phyloP scores from a whole-genome alignment of 2,888 invertebrate species.

The Mythimna albipuncta region DNA sequence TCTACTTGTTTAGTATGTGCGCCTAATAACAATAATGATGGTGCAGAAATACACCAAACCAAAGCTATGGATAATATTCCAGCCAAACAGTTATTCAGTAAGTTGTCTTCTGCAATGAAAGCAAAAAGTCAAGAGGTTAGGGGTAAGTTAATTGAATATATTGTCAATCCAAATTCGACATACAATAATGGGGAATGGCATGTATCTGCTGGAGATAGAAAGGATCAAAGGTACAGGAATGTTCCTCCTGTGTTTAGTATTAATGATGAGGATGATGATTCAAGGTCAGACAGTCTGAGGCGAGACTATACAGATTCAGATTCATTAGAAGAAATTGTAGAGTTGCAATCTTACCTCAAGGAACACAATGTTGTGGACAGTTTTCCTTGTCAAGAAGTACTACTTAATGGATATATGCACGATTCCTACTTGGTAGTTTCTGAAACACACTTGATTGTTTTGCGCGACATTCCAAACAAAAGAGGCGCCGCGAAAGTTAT shows the following conservation, averaged over 20 bases:
- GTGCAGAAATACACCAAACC: constrained; percentile 68
- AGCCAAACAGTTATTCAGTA: constrained; percentile 94
- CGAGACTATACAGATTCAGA: constrained; percentile 91
- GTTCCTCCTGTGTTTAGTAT: constrained; percentile 98
- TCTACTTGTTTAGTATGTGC: constrained; percentile 95
- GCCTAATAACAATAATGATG: constrained; percentile 86
- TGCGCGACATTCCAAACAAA: constrained; percentile 94
- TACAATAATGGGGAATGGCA: constrained; percentile 93
- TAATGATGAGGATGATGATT: constrained; percentile 94
- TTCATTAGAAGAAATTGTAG: constrained; percentile 94
- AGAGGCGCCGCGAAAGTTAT: constrained; percentile 96
- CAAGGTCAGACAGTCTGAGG: constrained; percentile 76
- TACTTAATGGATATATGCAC: constrained; percentile 96
- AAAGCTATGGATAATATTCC: constrained; percentile 82
- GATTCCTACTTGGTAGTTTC: constrained; percentile 97
- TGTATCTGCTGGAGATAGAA: constrained; percentile 95
- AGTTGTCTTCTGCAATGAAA: constrained; percentile 96
- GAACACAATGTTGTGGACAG: constrained; percentile 96
- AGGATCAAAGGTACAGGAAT: constrained; percentile 97
- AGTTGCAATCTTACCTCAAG: constrained; percentile 95
- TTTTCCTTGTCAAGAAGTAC: constrained; percentile 98
- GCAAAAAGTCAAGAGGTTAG: constrained; percentile 97
- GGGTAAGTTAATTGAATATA: constrained; percentile 97
- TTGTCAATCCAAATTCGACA: constrained; percentile 95
- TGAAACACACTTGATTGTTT: constrained; percentile 95